These are phyloP conservation scores for Drosophila meridiana DNA, from an alignment of 2,888 invertebrate species.

Conservation along the genomic window DNA sequence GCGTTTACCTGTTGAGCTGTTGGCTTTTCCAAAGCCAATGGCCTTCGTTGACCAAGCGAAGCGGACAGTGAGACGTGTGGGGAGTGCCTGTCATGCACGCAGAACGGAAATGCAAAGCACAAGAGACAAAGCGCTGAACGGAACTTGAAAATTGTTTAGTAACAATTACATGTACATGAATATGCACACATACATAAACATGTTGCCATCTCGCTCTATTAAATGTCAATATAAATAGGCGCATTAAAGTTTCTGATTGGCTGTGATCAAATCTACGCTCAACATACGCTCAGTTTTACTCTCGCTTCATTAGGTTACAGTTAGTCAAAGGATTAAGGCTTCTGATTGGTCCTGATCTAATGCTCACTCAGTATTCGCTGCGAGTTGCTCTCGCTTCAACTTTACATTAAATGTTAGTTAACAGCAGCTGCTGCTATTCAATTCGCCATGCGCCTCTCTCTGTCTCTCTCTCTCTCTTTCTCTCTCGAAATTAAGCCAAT, in stretches of 20 bases:
- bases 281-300: background rate
- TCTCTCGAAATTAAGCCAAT: background rate
- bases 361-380: background rate
- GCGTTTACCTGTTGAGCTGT: constrained; percentile 46
- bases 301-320: background rate
- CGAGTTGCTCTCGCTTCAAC: background rate
- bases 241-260: constrained; percentile 8
- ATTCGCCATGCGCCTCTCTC: background rate
- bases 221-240: constrained; percentile 20
- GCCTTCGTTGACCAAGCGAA: constrained; percentile 71
- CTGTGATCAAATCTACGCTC: background rate
- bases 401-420: background rate
- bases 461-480: background rate
- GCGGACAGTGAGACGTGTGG: constrained; percentile 41
- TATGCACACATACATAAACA: background rate
- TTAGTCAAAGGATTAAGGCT: constrained; percentile 8
- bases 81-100: constrained; percentile 65
- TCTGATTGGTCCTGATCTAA: constrained; percentile 10
- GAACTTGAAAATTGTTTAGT: constrained; percentile 69
- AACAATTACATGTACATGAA: constrained; percentile 30
- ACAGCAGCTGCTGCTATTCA: background rate
- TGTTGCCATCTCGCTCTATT: constrained; percentile 18
- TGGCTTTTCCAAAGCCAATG: constrained; percentile 68
- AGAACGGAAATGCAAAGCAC: constrained; percentile 79
- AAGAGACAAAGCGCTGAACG: constrained; percentile 57